Evolutionary conservation across 2,888 invertebrate genomes (phyloP), one percentile per base, ranked within the genome.

Genomic region (Orthosia incerta): DNA sequence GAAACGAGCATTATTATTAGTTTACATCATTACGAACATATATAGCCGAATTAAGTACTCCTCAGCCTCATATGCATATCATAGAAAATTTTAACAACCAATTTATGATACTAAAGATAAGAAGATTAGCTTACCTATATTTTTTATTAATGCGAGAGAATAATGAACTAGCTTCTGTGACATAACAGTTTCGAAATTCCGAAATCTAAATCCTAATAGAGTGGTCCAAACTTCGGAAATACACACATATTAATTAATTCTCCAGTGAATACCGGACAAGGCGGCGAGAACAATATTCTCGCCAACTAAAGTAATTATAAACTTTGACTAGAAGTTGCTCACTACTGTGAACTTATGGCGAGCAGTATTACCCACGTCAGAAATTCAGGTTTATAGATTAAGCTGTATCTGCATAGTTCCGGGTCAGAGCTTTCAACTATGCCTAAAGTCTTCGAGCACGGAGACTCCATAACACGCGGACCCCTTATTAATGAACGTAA

Each of bases 281-380:
- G 59, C 50, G 59, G n/a, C 57, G 62, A 23, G 63, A 63, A 48
- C 46, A 76, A 48, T 56, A 51, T 76, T 65, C 50, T 20, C 53
- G 18, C 57, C 31, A 62, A 82, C 82, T 76, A 82, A 76, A 82
- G 61, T 77, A 76, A 77, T 77, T 82, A 77, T 62, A 76, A 82
- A 82, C 39, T 77, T 76, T 76, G 15, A 20, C 51, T 56, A n/a
- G 46, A 61, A 65, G 60, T 76, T 51, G 59, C 18, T 66, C 46
- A 39, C 51, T 62, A 15, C 31, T 50, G 23, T 20, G 7, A 23
- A 46, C 12, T 57, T 53, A 26, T 18, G 20, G 18, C 46, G 13
- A 61, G n/a, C 26, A 39, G 31, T 11, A 23, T 13, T n/a, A 31
- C 48, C 45, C 16, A 61, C 0, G n/a, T 62, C 23, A 20, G 50